phyloP scores from a whole-genome alignment of 1,140 invertebrate species.

The Araneus ventricosus region DNA sequence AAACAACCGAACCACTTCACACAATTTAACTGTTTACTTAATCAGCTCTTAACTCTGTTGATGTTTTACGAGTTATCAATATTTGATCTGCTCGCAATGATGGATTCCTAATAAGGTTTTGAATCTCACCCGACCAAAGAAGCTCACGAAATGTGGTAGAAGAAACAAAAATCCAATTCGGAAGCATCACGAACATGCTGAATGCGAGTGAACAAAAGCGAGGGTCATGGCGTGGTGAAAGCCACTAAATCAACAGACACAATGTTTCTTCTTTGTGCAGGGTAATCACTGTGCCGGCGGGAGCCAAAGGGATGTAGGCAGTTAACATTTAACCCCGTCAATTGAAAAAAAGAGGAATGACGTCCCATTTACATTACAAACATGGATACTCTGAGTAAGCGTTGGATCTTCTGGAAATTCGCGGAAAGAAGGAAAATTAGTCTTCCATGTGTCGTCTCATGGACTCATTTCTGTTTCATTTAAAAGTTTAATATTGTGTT shows the following conservation, averaged over 20 bases:
- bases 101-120: background rate
- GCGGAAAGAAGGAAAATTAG: no score
- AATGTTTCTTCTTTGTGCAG: background rate
- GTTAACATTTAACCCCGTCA: slow-evolving; percentile 20
- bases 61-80: no score
- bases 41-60: no score
- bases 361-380: slow-evolving; percentile 21
- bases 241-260: slow-evolving; percentile 9
- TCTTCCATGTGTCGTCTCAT: no score
- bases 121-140: background rate
- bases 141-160: background rate
- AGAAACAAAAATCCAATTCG: background rate
- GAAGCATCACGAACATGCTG: background rate
- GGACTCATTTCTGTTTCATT: no score
- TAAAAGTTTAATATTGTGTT: no score
- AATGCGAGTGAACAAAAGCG: background rate
- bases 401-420: background rate
- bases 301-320: slow-evolving; percentile 5
- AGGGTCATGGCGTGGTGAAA: slow-evolving; percentile 19
- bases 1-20: no score
- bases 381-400: background rate
- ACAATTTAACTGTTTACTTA: no score
- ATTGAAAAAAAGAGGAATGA: slow-evolving; percentile 7
- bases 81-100: background rate
- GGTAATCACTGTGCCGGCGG: background rate